phyloP scores from a whole-genome alignment of 2,113 vertebrate genomes.

The Phylloscopus trochiloides region DNA sequence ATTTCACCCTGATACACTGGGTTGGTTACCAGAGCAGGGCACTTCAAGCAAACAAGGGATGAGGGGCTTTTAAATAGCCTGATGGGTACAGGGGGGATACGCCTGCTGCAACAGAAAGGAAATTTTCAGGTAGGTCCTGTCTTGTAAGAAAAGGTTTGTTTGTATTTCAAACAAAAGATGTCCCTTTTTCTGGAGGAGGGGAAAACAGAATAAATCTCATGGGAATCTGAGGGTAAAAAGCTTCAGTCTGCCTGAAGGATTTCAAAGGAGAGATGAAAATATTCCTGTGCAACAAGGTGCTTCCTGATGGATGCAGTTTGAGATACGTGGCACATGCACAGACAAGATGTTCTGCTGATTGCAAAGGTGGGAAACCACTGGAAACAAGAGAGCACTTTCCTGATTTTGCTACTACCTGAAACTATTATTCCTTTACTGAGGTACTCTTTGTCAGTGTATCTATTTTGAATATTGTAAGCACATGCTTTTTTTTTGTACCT shows the following conservation, averaged over 20 bases:
- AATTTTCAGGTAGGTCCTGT: neutral
- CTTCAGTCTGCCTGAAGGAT: neutral
- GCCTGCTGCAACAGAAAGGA: neutral
- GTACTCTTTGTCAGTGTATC: neutral
- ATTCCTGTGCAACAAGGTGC: neutral
- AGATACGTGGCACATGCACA: rapidly evolving
- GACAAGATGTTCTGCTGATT: neutral
- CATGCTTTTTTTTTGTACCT: neutral
- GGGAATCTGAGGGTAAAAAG: neutral
- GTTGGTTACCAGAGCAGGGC: neutral
- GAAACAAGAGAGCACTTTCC: neutral
- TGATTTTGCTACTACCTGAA: neutral
- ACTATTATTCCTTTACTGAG: neutral
- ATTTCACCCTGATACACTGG: neutral
- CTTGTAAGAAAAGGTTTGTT: neutral
- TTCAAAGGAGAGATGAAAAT: neutral
- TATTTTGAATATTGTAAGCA: neutral
- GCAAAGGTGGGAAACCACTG: neutral
- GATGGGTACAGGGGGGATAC: rapidly evolving
- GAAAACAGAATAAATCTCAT: neutral
- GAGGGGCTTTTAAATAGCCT: neutral
- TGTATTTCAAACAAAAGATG: neutral
- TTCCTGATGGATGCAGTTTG: neutral
- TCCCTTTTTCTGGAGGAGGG: neutral
- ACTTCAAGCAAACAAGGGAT: neutral